phyloP scores from a whole-genome alignment of 2,113 vertebrate species.

The Tetrax tetrax region DNA sequence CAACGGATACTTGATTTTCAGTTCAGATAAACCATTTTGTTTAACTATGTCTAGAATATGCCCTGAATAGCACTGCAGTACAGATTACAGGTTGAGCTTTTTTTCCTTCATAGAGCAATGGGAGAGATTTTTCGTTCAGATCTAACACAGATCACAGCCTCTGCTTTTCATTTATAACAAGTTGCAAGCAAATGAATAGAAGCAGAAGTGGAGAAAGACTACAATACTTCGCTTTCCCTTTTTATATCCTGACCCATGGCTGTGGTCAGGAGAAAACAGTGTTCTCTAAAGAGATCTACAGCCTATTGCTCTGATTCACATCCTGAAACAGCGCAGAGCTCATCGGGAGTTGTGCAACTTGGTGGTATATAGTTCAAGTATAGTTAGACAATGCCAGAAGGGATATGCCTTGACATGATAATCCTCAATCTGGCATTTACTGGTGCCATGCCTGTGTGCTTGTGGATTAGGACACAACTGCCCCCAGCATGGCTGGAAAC shows the following conservation, averaged over 20 bases:
- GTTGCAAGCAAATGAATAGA: background rate
- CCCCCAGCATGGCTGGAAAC: background rate
- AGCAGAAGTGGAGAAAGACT: background rate
- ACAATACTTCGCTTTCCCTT: background rate
- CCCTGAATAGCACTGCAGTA: background rate
- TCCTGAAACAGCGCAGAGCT: background rate
- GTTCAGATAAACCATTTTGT: slow-evolving; percentile 48
- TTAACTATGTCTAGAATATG: slow-evolving; percentile 13
- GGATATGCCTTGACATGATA: background rate
- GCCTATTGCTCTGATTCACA: background rate
- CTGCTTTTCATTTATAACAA: background rate
- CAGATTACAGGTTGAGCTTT: background rate
- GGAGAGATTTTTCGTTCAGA: background rate
- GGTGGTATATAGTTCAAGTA: background rate
- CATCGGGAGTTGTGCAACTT: background rate
- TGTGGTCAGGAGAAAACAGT: background rate
- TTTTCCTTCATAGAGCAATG: background rate
- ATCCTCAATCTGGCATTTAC: background rate
- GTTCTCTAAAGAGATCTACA: background rate
- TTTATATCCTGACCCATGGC: background rate
- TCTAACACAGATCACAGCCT: background rate
- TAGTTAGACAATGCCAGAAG: background rate
- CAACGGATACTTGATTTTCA: slow-evolving; percentile 31
- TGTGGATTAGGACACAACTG: background rate
- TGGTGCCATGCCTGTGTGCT: background rate